Evolutionary conservation across 2,797 vertebrate genomes (phyloP), one percentile per base, ranked within the genome.

Genomic region (Eleutherodactylus coqui): DNA sequence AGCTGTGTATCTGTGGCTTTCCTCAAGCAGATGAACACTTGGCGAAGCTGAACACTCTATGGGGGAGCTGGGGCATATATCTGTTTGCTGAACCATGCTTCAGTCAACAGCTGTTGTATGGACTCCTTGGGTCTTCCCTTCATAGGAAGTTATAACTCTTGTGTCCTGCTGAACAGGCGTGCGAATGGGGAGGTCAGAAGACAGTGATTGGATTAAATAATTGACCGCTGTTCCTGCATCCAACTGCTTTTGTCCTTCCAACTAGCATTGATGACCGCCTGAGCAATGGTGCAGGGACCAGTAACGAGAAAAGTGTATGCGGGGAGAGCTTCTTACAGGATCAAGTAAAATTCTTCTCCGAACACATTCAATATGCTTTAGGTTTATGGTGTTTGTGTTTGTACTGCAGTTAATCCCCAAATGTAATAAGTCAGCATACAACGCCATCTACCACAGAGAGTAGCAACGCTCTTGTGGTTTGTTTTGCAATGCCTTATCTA

Each of bases 391-490:
- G 49, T 78, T 41, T 60, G 38, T 64, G 72, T 34, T 75, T 76
- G 58, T 36, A 10, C 43, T 24, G 19, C 36, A 64, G 49, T 75
- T 29, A n/a, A 67, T 80, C 41, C 75, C 62, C 80, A 83, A 38
- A 27, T 62, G 80, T 87, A 87, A 73, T 29, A 72, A 45, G 69
- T 73, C 38, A 27, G 38, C 27, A 7, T 16, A 45, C 4, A 43
- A 45, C 38, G 27, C 38, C 13, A 24, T 45, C 38, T 11, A 9
- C 69, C 69, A 72, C 49, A 29, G 69, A 82, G 62, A 76, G 77
- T 73, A 78, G 55, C 49, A 58, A 58, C 82, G 36, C 76, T 38
- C 58, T 16, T 36, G 72, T 78, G 75, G 41, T 36, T 87, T 82
- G 49, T 72, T 83, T 75, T 67, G 75, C 51, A 51, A 45, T 41